Base-by-base conservation (phyloP, 2,888 invertebrate genomes). In the Pachliopta kotzebuea region DNA sequence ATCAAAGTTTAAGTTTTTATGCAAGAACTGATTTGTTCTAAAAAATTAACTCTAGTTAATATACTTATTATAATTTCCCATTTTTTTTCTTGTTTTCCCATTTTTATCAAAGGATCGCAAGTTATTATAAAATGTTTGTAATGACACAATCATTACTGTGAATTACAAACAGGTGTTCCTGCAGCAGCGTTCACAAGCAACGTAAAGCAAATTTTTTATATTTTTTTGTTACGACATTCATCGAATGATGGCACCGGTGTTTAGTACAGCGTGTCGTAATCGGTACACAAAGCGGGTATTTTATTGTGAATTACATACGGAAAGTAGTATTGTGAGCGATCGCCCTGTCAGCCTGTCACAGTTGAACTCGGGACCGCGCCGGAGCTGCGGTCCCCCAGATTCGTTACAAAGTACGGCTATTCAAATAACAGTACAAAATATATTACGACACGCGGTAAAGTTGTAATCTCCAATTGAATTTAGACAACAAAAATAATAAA, bases 301-400 rank as follows among this genome's bases (percentile, higher is more conserved):
- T 89, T 88, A 90, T 89, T 89, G 89, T 90, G 87, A 88, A 89
- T 86, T 85, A 85, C 86, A 88, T 85, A 86, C 84, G 83, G 84
- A 86, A 84, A 83, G 81, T 85, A 82, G 76, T 87, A 89, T 87
- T 88, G 88, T 88, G 75, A 77, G 73, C 78, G 78, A 76, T 76
- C 76, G 83, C 80, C 83, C 85, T 84, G 85, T 86, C 82, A 86
- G 80, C 83, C 85, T 84, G 85, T 86, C 82, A 86, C 90, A 90
- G 90, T 89, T 79, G 85, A 83, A 86, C 85, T 84, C 80, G 65
- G 61, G 61, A 60, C 65, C 75, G 83, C 80, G 78, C 77, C 78
- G 71, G 76, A 76, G 75, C 76, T 77, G 83, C 80, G 84, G 81
- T 81, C 82, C 75, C 73, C 69, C 72, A 78, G 80, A 81, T 77